Evolutionary conservation across 1,140 invertebrate species (phyloP).

Genomic region (Mylabris phalerata): DNA sequence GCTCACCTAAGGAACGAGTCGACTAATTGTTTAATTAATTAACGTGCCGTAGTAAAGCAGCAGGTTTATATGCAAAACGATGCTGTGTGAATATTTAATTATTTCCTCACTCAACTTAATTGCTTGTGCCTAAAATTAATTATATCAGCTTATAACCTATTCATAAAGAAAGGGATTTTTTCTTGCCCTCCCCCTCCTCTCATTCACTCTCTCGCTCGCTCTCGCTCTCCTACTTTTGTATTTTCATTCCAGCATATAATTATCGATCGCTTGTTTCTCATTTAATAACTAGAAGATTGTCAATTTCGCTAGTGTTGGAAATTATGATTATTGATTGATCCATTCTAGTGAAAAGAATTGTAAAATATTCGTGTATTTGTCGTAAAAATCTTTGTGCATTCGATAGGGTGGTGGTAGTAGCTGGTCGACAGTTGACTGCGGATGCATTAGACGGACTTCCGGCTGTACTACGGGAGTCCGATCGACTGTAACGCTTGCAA

Average conservation of each 20-base stretch:
- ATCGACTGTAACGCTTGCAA: conserved; percentile 40
- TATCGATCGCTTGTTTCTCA: no score
- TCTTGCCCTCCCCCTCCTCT: no score
- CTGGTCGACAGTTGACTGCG: conserved; percentile 27
- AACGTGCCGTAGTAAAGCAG: conserved; percentile 12
- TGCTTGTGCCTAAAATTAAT: conserved; percentile 23
- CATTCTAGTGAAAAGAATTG: no score
- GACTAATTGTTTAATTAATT: conserved; percentile 29
- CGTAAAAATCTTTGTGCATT: not conserved
- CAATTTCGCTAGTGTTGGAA: no score
- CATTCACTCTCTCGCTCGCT: no score
- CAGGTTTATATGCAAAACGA: conserved; percentile 22
- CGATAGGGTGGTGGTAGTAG: conserved; percentile 9
- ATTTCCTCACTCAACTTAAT: conserved; percentile 28
- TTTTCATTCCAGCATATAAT: no score
- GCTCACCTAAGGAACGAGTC: conserved; percentile 4
- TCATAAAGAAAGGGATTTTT: conserved; percentile 9
- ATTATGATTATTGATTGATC: no score
- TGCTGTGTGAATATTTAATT: conserved; percentile 25
- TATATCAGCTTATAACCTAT: conserved; percentile 20
- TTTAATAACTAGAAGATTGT: no score
- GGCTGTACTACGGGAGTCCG: conserved; percentile 35
- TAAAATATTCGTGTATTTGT: no score
- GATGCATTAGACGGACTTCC: conserved; percentile 45
- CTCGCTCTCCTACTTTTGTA: no score